A percentile compares a stretch with the other conserved stretches of the same genome.
Conservation (phyloP, 2,113 vertebrate genomes). For the Rhinichthys klamathensis region DNA sequence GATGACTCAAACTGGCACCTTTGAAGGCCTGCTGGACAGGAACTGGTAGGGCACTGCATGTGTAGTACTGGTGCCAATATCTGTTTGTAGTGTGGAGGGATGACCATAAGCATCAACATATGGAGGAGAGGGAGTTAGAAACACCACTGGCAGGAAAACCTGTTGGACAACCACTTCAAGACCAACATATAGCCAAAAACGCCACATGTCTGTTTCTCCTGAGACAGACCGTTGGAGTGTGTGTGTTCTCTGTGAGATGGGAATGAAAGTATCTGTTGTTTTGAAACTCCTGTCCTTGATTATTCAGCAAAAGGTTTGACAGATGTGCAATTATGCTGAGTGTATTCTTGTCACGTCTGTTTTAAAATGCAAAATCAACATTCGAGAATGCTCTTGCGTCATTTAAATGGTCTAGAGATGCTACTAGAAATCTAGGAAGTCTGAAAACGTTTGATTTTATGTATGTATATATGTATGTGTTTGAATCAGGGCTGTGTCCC, state of each 20-base stretch:
- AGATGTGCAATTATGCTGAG: constrained; percentile 20
- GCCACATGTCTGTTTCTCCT: constrained; percentile 21
- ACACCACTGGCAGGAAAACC: constrained; percentile 53
- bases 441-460: background rate
- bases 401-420: constrained; percentile 13
- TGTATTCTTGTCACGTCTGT: constrained; percentile 18
- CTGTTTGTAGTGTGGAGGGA: constrained; percentile 57
- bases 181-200: background rate
- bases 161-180: constrained; percentile 28
- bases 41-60: constrained; percentile 61
- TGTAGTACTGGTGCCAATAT: constrained; percentile 70
- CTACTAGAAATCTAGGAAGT: background rate
- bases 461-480: background rate
- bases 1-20: constrained; percentile 61
- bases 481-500: background rate
- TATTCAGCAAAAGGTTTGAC: constrained; percentile 35
- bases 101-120: constrained; percentile 57
- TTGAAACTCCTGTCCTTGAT: constrained; percentile 31
- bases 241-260: background rate
- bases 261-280: constrained; percentile 3
- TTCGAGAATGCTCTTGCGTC: background rate
- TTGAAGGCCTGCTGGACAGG: constrained; percentile 36
- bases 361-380: constrained; percentile 35
- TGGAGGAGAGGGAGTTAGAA: constrained; percentile 39
- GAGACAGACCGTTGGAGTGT: background rate